Evolutionary conservation across 2,797 vertebrate genomes (phyloP).

Genomic region (Anabacerthia variegaticeps): DNA sequence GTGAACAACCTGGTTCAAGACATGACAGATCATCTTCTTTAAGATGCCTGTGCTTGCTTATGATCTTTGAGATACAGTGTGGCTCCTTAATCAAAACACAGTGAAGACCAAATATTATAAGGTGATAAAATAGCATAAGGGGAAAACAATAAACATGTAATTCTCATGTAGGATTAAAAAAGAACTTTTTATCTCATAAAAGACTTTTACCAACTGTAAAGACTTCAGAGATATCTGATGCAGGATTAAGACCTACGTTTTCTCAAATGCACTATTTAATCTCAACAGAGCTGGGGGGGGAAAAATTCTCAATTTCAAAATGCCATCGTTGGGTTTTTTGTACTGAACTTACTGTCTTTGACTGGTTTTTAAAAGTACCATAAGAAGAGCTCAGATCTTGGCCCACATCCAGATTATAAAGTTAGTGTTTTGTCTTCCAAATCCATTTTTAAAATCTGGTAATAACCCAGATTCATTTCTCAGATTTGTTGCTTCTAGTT

Average conservation of each 20-base stretch:
- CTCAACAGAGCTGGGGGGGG: neutral
- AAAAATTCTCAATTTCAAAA: neutral
- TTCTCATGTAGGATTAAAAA: neutral
- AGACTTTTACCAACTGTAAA: neutral
- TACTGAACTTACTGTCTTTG: neutral
- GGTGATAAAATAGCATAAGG: neutral
- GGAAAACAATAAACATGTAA: neutral
- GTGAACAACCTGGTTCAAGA: neutral
- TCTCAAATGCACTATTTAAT: neutral
- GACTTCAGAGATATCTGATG: neutral
- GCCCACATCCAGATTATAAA: neutral
- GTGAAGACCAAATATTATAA: neutral
- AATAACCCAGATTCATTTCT: constrained; percentile 17
- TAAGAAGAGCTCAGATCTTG: neutral
- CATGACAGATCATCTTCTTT: neutral
- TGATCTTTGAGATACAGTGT: neutral
- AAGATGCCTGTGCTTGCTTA: neutral
- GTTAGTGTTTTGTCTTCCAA: constrained; percentile 31
- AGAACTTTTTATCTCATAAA: neutral
- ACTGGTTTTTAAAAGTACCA: neutral
- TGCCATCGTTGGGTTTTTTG: neutral
- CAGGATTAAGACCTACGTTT: neutral
- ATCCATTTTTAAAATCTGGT: neutral
- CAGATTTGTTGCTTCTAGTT: neutral
- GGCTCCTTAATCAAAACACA: neutral